Evolutionary conservation across 2,797 vertebrate genomes (phyloP), one percentile per base, ranked within the genome.

Genomic region (Neopelma chrysocephalum): DNA sequence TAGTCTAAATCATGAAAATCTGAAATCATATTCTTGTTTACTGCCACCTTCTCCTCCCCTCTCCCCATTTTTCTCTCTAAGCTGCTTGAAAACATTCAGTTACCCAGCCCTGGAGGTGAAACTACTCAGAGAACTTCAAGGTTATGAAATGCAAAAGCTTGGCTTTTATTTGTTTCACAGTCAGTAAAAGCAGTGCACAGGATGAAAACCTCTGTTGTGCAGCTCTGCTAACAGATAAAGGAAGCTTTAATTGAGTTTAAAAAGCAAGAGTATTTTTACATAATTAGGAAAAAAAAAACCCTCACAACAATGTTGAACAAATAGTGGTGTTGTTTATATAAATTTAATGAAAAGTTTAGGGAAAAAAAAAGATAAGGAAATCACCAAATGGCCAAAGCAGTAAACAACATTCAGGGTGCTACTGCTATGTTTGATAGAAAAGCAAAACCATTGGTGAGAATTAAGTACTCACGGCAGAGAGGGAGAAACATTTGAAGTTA

Each of bases 71-170:
- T 77, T 90, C 85, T 95, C 54, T 80, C 66, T 75, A 94, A 92
- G 90, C 89, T 93, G 82, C 94, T 97, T 95, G 94, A 97, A 97
- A 98, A 96, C 78, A 92, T 51, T 95, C 93, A 58, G 91, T 94
- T 95, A 93, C 90, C 65, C 96, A 97, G 91, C 91, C 97, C 96
- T 96, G 92, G 94, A 98, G 97, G 94, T 96, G 97, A 97, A 97
- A 96, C 84, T 95, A 93, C 93, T 97, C 92, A 85, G 93, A 96
- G 89, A 96, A 96, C 96, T 88, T 97, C 97, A 98, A 97, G 97
- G 97, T 97, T 97, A 97, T 95, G 90, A 96, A 98, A 98, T 93
- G 96, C 96, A 97, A 97, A 97, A 96, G 87, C 94, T 87, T 93
- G 50, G 45, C 95, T 97, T 97, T 97, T 97, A 95, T 97, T 97